Base-by-base conservation (phyloP, 2,888 invertebrate genomes). In the Pelosia muscerda region DNA sequence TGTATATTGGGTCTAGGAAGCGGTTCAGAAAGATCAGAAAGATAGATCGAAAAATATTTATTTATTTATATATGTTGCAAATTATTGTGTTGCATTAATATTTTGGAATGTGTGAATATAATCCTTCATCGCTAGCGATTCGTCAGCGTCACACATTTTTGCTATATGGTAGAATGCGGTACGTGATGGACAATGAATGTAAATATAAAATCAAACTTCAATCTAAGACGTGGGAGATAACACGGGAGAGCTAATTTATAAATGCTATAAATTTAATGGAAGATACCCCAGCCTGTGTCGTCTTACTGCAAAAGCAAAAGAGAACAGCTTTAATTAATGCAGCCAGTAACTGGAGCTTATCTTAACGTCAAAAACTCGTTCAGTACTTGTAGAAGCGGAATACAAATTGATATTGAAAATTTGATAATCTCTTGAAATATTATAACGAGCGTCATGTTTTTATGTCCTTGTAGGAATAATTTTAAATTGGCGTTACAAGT, bases 261-360 rank as follows among this genome's bases (percentile, higher is more conserved):
- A 80, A 73, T 73, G 72, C 77, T 68, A 80, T 84, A 82, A 83
- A 86, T 86, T 83, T 65, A 75, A 72, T 76, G 63, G 68, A 77
- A 75, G 69, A 69, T 73, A 73, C 65, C 61, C 53, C 73, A 26
- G 31, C 26, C 65, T 69, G 73, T 72, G 75, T 82, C 77, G 73
- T 78, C 82, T 86, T 83, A 85, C 84, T 88, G 81, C 77, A 75
- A 72, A 79, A 75, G 72, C 69, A 78, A 75, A 69, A 60, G 72
- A 72, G 72, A 72, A 67, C 67, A 63, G 74, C 70, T 77, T 84
- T 85, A 84, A 88, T 87, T 85, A 87, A 82, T 76, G 74, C 70
- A 78, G 72, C 73, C 67, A 63, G 69, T 71, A 74, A 74, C 66
- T 15, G 15, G 42, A 64, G 58, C 61, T 31, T 71, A 58, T 65